Conservation (phyloP, 2,797 vertebrate genomes). For the Tolypeutes matacus region DNA sequence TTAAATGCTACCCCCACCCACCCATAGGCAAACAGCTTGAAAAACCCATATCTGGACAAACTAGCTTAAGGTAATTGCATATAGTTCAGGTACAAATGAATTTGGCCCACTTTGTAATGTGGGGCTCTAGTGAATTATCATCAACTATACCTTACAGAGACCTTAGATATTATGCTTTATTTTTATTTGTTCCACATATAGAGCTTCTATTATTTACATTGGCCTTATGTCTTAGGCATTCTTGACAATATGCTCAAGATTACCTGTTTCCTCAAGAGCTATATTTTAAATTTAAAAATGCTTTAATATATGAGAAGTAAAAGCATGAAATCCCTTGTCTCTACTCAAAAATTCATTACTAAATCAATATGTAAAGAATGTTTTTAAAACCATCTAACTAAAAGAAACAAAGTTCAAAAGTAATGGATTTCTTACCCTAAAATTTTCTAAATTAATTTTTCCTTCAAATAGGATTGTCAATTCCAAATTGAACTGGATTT, state of each 20-base stretch:
- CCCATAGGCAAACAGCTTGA: constrained; percentile 45
- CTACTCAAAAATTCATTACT: constrained; percentile 48
- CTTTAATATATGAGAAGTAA: constrained; percentile 30
- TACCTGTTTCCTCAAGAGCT: constrained; percentile 60
- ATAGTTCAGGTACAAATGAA: constrained; percentile 54
- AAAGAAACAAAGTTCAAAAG: constrained; percentile 29
- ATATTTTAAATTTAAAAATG: constrained; percentile 57
- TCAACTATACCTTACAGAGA: accelerated
- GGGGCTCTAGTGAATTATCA: neutral
- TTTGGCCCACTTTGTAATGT: constrained; percentile 32
- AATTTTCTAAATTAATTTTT: constrained; percentile 54
- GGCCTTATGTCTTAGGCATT: neutral
- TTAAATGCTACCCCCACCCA: constrained; percentile 2
- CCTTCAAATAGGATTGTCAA: constrained; percentile 54
- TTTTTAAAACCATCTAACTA: constrained; percentile 52
- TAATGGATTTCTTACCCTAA: neutral
- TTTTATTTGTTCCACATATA: neutral
- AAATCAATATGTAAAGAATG: constrained; percentile 56
- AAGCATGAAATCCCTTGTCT: constrained; percentile 43
- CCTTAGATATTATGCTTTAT: neutral
- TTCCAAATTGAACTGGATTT: constrained; percentile 55
- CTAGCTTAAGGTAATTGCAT: constrained; percentile 28
- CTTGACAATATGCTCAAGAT: constrained; percentile 26
- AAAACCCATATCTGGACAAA: constrained; percentile 53
- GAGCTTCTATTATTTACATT: constrained; percentile 9